Conservation (phyloP, 2,888 invertebrate species). For the Cactoblastis cactorum region DNA sequence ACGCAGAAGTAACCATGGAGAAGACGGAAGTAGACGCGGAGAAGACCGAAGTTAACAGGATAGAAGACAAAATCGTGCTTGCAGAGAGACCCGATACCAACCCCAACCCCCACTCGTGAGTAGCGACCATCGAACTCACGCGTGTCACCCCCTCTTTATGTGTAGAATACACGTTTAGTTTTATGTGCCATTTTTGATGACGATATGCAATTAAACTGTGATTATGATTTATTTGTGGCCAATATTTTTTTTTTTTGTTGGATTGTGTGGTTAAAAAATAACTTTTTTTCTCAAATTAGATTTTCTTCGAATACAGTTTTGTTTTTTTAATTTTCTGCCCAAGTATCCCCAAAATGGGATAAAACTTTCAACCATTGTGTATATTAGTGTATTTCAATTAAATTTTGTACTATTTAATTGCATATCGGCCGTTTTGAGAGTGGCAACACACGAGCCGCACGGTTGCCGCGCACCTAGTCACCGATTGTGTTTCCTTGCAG, state of each 20-base stretch:
- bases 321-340: not conserved
- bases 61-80: slow-evolving; percentile 41
- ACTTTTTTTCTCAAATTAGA: not conserved
- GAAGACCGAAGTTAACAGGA: too few relatives aligned
- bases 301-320: not conserved
- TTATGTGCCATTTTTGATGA: slow-evolving; percentile 4
- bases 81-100: slow-evolving; percentile 61
- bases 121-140: slow-evolving; percentile 56
- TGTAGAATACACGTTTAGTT: slow-evolving; percentile 26
- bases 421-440: slow-evolving; percentile 17
- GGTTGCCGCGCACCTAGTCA: slow-evolving; percentile 46
- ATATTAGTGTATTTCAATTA: not conserved
- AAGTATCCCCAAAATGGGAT: too few relatives aligned
- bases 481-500: slow-evolving; percentile 82
- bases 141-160: slow-evolving; percentile 35
- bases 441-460: slow-evolving; percentile 22
- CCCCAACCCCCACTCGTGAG: slow-evolving; percentile 77
- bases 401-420: not conserved
- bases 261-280: not conserved
- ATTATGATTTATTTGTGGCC: not conserved
- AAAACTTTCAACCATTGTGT: too few relatives aligned
- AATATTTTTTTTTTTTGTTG: not conserved
- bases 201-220: not conserved
- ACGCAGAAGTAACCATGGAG: too few relatives aligned
- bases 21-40: too few relatives aligned